Percentiles rank a stretch among this genome's conserved stretches.
Conservation (phyloP, 2,797 vertebrate species). For the Enteromius thamalakanensis region DNA sequence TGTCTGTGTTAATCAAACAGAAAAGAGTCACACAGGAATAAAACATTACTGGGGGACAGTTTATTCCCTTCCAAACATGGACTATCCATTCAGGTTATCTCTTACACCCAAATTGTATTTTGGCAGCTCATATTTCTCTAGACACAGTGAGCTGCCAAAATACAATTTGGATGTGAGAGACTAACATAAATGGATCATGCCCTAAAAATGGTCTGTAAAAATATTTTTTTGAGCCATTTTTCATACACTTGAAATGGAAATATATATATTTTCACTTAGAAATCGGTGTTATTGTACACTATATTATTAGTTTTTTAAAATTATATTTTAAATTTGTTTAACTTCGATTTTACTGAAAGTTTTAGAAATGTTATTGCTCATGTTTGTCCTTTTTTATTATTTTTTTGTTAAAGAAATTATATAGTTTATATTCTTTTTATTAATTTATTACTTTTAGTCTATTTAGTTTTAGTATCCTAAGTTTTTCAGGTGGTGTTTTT, state of each 20-base stretch:
- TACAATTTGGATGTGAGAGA: constrained; percentile 10
- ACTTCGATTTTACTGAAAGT: background rate
- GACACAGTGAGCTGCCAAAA: constrained; percentile 8
- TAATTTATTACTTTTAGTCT: background rate
- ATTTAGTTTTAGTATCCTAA: background rate
- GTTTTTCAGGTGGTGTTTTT: background rate
- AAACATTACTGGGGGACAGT: background rate
- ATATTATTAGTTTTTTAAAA: background rate
- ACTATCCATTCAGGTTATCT: constrained; percentile 8
- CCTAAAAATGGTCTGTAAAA: background rate
- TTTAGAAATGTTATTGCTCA: background rate
- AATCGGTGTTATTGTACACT: background rate
- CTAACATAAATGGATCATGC: background rate
- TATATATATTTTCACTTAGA: background rate
- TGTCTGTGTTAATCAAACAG: constrained; percentile 4
- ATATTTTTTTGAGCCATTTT: background rate
- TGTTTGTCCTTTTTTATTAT: background rate
- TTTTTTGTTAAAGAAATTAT: background rate
- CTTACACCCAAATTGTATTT: background rate
- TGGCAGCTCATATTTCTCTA: constrained; percentile 10
- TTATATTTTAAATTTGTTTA: background rate
- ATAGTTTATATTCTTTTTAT: background rate
- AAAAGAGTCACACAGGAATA: background rate
- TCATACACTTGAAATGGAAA: background rate
- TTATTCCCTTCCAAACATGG: background rate